Percentiles rank a stretch among this genome's conserved stretches.
phyloP scores from a whole-genome alignment of 2,888 invertebrate genomes.

The Pollenia amentaria region DNA sequence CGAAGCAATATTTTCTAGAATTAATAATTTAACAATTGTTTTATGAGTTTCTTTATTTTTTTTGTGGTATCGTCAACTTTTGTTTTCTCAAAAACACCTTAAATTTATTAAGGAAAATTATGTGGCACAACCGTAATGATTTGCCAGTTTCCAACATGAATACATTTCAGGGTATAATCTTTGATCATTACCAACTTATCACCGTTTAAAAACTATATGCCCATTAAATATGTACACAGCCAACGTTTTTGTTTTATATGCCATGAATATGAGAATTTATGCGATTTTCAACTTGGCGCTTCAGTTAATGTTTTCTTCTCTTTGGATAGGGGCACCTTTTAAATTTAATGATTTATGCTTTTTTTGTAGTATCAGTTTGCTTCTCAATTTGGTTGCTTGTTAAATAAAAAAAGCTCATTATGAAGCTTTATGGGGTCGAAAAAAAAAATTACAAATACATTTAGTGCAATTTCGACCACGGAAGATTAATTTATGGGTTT shows the following conservation, averaged over 20 bases:
- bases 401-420: slow-evolving; percentile 32
- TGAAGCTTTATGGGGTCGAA: slow-evolving; percentile 36
- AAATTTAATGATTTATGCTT: slow-evolving; percentile 63
- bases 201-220: slow-evolving; percentile 61
- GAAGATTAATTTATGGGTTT: slow-evolving; percentile 48
- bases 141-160: slow-evolving; percentile 42
- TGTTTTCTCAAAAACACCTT: slow-evolving; percentile 46
- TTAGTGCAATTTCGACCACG: neutral
- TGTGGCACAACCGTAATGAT: slow-evolving; percentile 51
- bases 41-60: neutral
- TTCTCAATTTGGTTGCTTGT: slow-evolving; percentile 44
- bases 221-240: slow-evolving; percentile 43
- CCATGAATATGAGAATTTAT: slow-evolving; percentile 37
- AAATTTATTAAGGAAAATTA: slow-evolving; percentile 51
- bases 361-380: slow-evolving; percentile 30
- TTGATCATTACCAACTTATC: slow-evolving; percentile 68
- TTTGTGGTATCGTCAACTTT: neutral
- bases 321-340: slow-evolving; percentile 37
- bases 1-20: slow-evolving; percentile 32
- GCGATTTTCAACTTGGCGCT: slow-evolving; percentile 32
- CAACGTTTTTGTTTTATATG: neutral
- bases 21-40: slow-evolving; percentile 57
- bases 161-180: slow-evolving; percentile 56
- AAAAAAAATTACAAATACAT: neutral
- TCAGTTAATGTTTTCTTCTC: neutral